These are phyloP conservation scores for Erpornis zantholeuca DNA, from an alignment of 2,113 vertebrate genomes.

Conservation along the genomic window DNA sequence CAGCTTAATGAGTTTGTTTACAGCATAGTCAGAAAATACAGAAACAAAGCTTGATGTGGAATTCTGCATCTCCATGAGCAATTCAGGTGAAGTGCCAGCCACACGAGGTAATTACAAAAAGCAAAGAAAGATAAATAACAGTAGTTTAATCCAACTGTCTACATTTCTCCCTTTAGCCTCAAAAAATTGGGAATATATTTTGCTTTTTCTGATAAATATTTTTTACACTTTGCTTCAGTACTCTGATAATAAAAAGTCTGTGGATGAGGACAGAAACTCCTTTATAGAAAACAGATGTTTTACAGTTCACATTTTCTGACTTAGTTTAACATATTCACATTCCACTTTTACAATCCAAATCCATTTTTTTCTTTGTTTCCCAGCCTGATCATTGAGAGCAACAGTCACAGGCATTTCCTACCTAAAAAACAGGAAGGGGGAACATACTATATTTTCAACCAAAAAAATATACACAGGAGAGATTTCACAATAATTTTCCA, in stretches of 20 bases:
- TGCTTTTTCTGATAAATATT: not conserved
- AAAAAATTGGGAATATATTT: not conserved
- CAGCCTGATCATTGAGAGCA: not conserved
- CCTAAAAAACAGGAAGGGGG: not conserved
- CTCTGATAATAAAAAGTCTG: not conserved
- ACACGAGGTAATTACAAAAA: not conserved
- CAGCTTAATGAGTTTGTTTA: not conserved
- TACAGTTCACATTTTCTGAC: not conserved
- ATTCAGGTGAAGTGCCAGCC: not conserved
- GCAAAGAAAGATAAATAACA: not conserved
- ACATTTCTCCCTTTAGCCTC: not conserved
- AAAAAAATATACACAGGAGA: not conserved
- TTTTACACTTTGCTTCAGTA: not conserved
- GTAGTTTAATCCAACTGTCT: not conserved
- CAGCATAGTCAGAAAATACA: not conserved
- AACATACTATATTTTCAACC: not conserved
- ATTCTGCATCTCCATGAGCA: not conserved
- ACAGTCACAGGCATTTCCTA: not conserved
- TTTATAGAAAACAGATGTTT: not conserved
- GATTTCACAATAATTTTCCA: not conserved
- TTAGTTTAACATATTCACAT: not conserved
- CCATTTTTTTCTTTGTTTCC: not conserved
- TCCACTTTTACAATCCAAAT: not conserved
- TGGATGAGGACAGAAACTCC: not conserved
- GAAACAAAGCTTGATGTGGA: not conserved